Base-by-base conservation (phyloP, 2,888 invertebrate genomes). In the Matsumyia berberina region DNA sequence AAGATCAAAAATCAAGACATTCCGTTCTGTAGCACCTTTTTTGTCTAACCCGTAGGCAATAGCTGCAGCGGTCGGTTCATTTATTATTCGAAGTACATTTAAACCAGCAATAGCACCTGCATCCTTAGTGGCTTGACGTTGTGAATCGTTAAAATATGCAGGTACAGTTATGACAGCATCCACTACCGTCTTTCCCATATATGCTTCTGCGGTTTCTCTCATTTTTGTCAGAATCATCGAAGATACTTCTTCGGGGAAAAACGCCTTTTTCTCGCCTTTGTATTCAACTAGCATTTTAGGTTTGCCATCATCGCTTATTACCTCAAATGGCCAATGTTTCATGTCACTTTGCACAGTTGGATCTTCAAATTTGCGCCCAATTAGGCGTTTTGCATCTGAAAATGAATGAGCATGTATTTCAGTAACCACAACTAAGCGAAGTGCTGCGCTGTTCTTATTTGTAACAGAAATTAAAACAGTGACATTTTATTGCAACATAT, bases 301-400 rank as follows among this genome's bases (percentile, higher is more conserved):
- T 92, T 96, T 97, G 55, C 96, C 95, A 78, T 94, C 94, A 90
- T 96, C 96, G 90, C 94, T 96, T 90, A 96, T 92, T 0, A 98
- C 97, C 90, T 96, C 96, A 90, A 98, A 98, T 39, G 98, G 98
- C 96, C 97, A 98, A 92, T 96, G 96, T 92, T 98, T 97, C 94
- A 98, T 96, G 91, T 98, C 98, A 79, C 94, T 94, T 93, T 99
- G 98, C 58, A 99, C 97, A 5, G 96, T 95, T 66, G 94, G 93
- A 92, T 98, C 98, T 87, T 96, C 96, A 91, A 96, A 98, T 88
- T 96, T 96, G 89, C 98, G 95, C 80, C 98, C 98, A 92, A 99
- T 98, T 90, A 99, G 94, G 91, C 98, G 96, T 93, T 99, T 96
- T 88, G 97, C 98, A 94, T 99, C 99, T 91, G 88, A 24, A 90